Base-by-base conservation (phyloP, 2,888 invertebrate species). In the Argynnis bischoffii region DNA sequence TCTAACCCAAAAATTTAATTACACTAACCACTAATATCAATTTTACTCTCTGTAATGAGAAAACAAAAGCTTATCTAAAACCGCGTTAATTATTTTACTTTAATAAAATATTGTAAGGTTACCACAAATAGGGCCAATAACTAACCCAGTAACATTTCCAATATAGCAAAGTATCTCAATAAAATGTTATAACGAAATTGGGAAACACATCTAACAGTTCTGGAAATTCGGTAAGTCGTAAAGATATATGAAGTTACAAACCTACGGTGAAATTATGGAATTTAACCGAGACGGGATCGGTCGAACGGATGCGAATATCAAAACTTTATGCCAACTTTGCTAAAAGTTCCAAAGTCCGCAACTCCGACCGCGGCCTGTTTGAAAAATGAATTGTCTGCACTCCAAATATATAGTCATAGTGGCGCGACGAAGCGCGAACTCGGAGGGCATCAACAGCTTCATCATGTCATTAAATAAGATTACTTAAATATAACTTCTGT, bases 361-460 rank as follows among this genome's bases (percentile, higher is more conserved):
- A 85, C 81, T 88, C 78, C 79, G 73, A 78, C 82, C 81, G 81
- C 79, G 80, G 79, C 80, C 82, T 85, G 81, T 87, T 88, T 90
- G 89, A 90, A 91, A 91, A 91, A 91, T 91, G 89, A 90, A 90
- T 91, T 90, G 91, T 91, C 90, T 87, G 84, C 88, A 84, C 87
- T 88, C 79, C 84, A 84, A 83, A 89, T 89, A 90, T 89, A 89
- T 89, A 86, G 84, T 82, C 81, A 81, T 82, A 89, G 85, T 88
- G 88, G 80, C 74, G 55, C 6, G 47, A 47, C 26, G 59, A 59
- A 21, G 60, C 54, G 66, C 21, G 76, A 75, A 78, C 60, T 75
- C 80, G 77, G 76, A 46, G 46, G 16, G 18, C 47, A 66, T 66
- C 60, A 60, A 66, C 60, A 21, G 26, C 48, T 66, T 26, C 48